Evolutionary conservation across 2,888 invertebrate genomes (phyloP).

Genomic region (Spialia ferax): DNA sequence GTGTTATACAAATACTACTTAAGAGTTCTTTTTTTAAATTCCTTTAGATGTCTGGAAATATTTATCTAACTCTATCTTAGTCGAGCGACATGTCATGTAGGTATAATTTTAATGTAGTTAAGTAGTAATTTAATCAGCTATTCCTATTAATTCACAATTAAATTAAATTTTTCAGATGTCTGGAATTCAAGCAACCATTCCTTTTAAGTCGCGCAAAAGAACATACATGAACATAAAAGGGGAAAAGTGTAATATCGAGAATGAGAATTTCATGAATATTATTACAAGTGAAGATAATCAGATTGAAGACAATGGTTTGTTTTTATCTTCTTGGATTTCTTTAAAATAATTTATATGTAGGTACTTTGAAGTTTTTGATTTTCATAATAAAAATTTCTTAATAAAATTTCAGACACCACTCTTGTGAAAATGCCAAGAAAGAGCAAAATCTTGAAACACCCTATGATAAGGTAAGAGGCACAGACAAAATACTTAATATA

Average conservation of each 20-base stretch:
- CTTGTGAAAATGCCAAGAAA: conserved; percentile 62
- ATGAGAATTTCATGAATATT: conserved; percentile 52
- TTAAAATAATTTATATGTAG: neutral
- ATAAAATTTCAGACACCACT: conserved; percentile 59
- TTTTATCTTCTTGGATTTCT: neutral
- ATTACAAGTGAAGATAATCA: neutral
- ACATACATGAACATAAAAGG: conserved; percentile 55
- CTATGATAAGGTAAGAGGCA: too few relatives aligned
- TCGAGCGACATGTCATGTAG: neutral
- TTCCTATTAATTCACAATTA: neutral
- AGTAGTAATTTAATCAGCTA: neutral
- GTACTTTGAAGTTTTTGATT: neutral
- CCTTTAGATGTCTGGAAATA: neutral
- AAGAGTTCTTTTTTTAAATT: neutral
- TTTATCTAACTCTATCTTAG: too few relatives aligned
- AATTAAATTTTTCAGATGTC: conserved; percentile 67
- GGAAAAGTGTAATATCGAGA: conserved; percentile 61
- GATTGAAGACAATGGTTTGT: conserved; percentile 52
- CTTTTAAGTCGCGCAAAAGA: conserved; percentile 82
- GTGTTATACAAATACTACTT: conserved; percentile 38
- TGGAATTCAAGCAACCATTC: conserved; percentile 76
- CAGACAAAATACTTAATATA: too few relatives aligned
- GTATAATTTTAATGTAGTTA: neutral
- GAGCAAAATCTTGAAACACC: conserved; percentile 16
- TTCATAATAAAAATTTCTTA: too few relatives aligned